phyloP scores from a whole-genome alignment of 2,888 invertebrate species.

The Morpho achilles region DNA sequence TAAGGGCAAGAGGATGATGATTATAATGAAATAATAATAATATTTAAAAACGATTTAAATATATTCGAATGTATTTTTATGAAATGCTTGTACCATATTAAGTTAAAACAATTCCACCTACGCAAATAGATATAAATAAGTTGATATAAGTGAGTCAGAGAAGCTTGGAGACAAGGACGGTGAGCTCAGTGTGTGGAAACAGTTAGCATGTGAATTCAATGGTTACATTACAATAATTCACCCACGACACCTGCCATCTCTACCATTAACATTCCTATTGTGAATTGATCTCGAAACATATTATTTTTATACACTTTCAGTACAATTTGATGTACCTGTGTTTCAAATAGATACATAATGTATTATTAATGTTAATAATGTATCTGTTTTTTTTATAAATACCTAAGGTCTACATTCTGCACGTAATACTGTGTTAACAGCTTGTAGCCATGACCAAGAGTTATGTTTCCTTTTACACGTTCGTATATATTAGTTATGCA shows the following conservation, averaged over 20 bases:
- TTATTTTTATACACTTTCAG: no score
- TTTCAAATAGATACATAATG: no score
- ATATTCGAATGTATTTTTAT: neutral
- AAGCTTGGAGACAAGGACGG: conserved; percentile 64
- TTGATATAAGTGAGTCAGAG: conserved; percentile 71
- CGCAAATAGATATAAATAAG: conserved; percentile 38
- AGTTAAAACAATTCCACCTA: conserved; percentile 64
- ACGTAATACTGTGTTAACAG: no score
- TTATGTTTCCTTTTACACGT: no score
- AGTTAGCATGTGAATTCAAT: conserved; percentile 57
- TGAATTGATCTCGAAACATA: conserved; percentile 5
- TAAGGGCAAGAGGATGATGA: no score
- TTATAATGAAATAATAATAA: neutral
- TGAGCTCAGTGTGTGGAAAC: conserved; percentile 48
- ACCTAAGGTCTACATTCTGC: no score
- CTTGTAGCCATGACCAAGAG: no score
- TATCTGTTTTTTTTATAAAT: no score
- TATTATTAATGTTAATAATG: no score
- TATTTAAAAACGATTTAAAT: neutral
- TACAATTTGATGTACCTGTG: no score
- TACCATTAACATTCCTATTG: conserved; percentile 21
- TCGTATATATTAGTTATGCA: no score
- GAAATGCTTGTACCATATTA: conserved; percentile 39
- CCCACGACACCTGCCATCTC: conserved; percentile 42
- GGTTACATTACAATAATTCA: conserved; percentile 40